Evolutionary conservation across 92 coral and sea anemone genomes (phyloP).

Genomic region (Bergia sp.): DNA sequence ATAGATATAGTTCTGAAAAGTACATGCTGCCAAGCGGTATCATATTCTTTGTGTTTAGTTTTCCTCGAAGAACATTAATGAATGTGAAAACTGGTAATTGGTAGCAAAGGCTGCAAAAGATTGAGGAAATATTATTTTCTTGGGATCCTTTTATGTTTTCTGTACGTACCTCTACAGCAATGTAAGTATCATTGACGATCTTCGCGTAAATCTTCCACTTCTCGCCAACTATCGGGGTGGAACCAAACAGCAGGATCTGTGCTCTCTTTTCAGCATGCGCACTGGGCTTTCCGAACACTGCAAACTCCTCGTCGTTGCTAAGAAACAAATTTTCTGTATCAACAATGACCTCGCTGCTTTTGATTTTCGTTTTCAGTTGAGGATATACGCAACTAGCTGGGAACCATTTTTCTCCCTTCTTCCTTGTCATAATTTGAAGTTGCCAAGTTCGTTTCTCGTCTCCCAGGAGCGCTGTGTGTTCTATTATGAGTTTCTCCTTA

Average conservation of each 20-base stretch:
- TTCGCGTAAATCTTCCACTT: neutral
- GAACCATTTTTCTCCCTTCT: neutral
- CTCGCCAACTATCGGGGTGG: neutral
- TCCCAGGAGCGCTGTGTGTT: neutral
- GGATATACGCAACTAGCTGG: neutral
- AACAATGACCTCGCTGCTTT: neutral
- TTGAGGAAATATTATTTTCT: too few species aligned
- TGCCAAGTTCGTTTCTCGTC: neutral
- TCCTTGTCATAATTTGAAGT: neutral
- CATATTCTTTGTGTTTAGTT: too few species aligned
- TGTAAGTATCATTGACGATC: neutral
- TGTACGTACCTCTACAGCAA: neutral
- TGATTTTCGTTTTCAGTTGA: neutral
- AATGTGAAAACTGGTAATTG: too few species aligned
- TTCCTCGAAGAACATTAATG: too few species aligned
- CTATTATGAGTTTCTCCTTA: neutral
- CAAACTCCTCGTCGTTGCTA: neutral
- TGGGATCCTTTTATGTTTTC: too few species aligned
- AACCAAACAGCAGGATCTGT: neutral
- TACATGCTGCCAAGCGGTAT: too few species aligned
- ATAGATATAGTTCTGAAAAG: too few species aligned
- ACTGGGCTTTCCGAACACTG: neutral
- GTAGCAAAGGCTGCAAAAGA: too few species aligned
- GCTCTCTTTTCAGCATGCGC: neutral
- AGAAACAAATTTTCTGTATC: neutral